Conservation (phyloP, 1,140 invertebrate species). For the Ephestia elutella region DNA sequence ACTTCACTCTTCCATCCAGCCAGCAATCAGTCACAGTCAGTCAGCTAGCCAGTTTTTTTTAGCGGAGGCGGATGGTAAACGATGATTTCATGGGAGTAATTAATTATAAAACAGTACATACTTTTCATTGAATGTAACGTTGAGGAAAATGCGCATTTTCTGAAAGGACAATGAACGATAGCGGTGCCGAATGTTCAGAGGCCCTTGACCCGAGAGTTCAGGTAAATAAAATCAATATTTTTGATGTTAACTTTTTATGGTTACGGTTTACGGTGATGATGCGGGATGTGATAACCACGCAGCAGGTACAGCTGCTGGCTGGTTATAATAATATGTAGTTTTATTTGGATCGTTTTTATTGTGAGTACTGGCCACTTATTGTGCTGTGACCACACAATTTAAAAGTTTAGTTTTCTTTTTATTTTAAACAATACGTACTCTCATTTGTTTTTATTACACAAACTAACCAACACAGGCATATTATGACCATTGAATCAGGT, state of each 20-base stretch:
- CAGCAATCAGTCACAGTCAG: background rate
- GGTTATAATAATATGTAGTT: no score
- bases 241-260: slow-evolving; percentile 17
- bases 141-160: slow-evolving; percentile 48
- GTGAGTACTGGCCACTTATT: background rate
- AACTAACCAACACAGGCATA: no score
- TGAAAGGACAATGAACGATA: slow-evolving; percentile 67
- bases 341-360: no score
- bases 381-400: no score
- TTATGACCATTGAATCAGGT: no score
- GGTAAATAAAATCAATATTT: slow-evolving; percentile 72
- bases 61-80: background rate
- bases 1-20: background rate
- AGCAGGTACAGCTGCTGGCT: no score
- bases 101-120: background rate
- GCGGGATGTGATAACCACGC: background rate
- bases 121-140: slow-evolving; percentile 37
- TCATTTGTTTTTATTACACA: no score
- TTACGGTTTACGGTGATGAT: background rate
- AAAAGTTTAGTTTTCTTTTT: no score
- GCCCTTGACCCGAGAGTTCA: slow-evolving; percentile 76
- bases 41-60: background rate
- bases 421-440: no score
- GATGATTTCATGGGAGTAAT: slow-evolving; percentile 8
- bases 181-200: slow-evolving; percentile 66